Evolutionary conservation across 1,140 invertebrate species (phyloP), one percentile per base, ranked within the genome.

Genomic region (Calephelis nemesis): DNA sequence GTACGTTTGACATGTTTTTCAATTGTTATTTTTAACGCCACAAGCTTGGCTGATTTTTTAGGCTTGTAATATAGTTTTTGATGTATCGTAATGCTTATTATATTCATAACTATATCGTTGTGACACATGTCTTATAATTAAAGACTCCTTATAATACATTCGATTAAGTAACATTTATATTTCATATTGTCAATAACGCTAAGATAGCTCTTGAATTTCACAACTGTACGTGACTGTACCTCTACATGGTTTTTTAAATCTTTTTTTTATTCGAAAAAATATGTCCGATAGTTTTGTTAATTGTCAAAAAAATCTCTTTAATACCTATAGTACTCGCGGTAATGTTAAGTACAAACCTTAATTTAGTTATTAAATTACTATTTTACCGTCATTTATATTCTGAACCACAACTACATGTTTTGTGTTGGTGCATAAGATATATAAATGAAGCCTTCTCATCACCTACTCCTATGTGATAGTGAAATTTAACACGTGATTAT

Each of bases 401-500:
- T 76, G 74, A 88, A 84, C 84, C 81, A 80, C 82, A 81, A 83
- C 72, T 89, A 89, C 82, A 81, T 82, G 72, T 79, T 84, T 85
- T 75, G 87, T 91, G 87, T 84, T 86, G 79, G 87, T 91, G 88
- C 88, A 15, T 52, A 40, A 54, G 40, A 52, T 42, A 42, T 52
- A 54, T 52, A 13, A 30, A 45, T 52, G 47, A 65, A 83, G 77
- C 75, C 73, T 72, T 74, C 74, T 64, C 74, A 39, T 69, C 15
- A 50, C 63, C 76, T 85, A 87, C 75, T 78, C 71, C 83, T 79
- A 82, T 72, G 86, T 88, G 84, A 83, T 84, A 40, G 81, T 86
- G 78, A 87, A 84, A 74, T 88, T 87, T 88, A 91, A 91, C 88
- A 90, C 87, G 87, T 88, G 87, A 87, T 91, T 89, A 89, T 77